Percentiles rank a stretch among this genome's conserved stretches.
Evolutionary conservation across 2,113 vertebrate species (phyloP).

Genomic region (Notarius quadriscutis): DNA sequence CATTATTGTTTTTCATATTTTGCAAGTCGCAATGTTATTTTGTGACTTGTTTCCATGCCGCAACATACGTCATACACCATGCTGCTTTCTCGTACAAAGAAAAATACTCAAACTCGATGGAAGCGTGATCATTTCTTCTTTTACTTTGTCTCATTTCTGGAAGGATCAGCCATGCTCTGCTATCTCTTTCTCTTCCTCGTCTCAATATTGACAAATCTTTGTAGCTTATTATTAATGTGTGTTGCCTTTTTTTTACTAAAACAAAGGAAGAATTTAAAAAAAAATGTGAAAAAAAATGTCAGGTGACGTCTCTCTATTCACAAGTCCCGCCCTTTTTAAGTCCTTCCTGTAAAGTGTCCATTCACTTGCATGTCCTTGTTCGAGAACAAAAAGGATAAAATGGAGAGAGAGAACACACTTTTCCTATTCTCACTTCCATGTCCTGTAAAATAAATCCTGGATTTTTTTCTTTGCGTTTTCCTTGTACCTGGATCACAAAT

Average conservation of each 20-base stretch:
- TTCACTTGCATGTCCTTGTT: constrained; percentile 75
- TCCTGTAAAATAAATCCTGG: constrained; percentile 71
- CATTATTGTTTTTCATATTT: neutral
- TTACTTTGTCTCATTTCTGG: constrained; percentile 46
- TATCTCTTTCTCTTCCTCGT: constrained; percentile 62
- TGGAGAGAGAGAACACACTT: constrained; percentile 63
- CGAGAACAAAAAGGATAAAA: constrained; percentile 54
- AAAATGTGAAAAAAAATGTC: constrained; percentile 64
- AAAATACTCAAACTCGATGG: constrained; percentile 53
- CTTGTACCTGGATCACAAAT: constrained; percentile 76
- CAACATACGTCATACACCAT: constrained; percentile 44
- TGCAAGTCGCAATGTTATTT: constrained; percentile 53
- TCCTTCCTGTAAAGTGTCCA: constrained; percentile 61
- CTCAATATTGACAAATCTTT: constrained; percentile 74
- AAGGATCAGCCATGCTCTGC: constrained; percentile 63
- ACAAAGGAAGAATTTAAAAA: constrained; percentile 62
- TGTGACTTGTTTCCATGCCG: constrained; percentile 65
- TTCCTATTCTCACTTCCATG: constrained; percentile 68
- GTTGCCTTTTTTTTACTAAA: constrained; percentile 75
- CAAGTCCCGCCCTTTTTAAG: constrained; percentile 60
- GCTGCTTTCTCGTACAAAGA: constrained; percentile 60
- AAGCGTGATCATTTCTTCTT: constrained; percentile 41
- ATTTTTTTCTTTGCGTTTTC: constrained; percentile 67
- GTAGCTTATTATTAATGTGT: constrained; percentile 72
- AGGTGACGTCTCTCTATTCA: constrained; percentile 69